Conservation (phyloP, 1,140 invertebrate species). For the Drepana arcuata region DNA sequence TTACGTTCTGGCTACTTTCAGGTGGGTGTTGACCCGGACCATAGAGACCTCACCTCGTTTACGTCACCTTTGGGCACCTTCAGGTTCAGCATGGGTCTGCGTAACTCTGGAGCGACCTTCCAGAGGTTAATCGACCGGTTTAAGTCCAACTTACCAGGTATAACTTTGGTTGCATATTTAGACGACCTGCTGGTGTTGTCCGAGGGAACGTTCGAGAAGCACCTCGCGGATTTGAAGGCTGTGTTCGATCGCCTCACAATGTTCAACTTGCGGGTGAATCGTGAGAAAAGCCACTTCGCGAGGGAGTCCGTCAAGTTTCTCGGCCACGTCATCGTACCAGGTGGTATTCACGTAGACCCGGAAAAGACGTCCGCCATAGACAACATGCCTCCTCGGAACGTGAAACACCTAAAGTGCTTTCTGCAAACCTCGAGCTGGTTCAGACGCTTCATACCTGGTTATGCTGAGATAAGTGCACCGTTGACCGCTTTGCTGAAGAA, state of each 20-base stretch:
- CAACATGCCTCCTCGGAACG: constrained; percentile 29
- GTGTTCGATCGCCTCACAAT: constrained; percentile 32
- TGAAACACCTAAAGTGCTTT: constrained; percentile 27
- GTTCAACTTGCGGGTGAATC: constrained; percentile 38
- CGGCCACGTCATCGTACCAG: constrained; percentile 41
- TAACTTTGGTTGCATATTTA: constrained; percentile 9
- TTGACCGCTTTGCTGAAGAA: constrained; percentile 19
- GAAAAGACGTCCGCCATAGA: constrained; percentile 39
- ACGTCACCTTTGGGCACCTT: constrained; percentile 43
- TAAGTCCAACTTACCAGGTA: constrained; percentile 10
- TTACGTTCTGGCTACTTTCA: constrained; percentile 39
- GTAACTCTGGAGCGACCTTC: constrained; percentile 45
- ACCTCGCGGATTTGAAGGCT: constrained; percentile 31
- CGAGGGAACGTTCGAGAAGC: constrained; percentile 31
- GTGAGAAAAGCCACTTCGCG: constrained; percentile 47
- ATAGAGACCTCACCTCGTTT: constrained; percentile 29
- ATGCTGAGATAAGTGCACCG: constrained; percentile 37
- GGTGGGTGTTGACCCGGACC: constrained; percentile 20
- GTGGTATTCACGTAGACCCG: constrained; percentile 36
- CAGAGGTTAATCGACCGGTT: constrained; percentile 38
- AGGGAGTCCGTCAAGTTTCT: constrained; percentile 36
- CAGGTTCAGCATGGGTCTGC: constrained; percentile 55
- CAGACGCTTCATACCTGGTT: constrained; percentile 44
- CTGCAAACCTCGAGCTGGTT: constrained; percentile 46
- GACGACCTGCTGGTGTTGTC: constrained; percentile 20